Evolutionary conservation across 2,888 invertebrate species (phyloP).

Genomic region (Sacculina carcini): DNA sequence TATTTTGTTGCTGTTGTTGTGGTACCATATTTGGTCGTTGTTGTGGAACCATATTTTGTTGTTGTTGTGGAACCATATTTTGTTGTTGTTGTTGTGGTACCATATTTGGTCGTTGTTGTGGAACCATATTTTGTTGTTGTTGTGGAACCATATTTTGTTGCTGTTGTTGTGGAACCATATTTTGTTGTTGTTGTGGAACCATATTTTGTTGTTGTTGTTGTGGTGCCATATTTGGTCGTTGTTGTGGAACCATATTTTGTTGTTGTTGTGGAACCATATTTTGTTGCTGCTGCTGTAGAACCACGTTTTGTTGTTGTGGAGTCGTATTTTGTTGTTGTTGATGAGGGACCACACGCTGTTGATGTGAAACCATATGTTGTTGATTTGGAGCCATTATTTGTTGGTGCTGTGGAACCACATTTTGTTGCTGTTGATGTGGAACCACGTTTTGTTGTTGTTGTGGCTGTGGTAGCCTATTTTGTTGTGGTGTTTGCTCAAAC

Average conservation of each 20-base stretch:
- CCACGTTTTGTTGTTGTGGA: background rate
- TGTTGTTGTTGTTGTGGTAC: too few species aligned
- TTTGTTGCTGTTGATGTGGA: constrained; percentile 24
- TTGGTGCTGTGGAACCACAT: background rate
- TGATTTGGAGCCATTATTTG: background rate
- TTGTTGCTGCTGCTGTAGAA: background rate
- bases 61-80: too few species aligned
- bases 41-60: too few species aligned
- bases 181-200: background rate
- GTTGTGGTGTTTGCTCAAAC: constrained; percentile 52
- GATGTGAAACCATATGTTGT: background rate
- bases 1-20: too few species aligned
- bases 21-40: too few species aligned
- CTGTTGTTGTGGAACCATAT: background rate
- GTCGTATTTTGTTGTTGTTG: background rate
- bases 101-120: too few species aligned
- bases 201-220: background rate
- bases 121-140: too few species aligned
- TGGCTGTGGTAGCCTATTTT: constrained; percentile 31
- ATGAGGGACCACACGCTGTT: too few species aligned
- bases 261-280: too few species aligned
- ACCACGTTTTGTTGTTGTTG: constrained; percentile 39
- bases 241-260: background rate
- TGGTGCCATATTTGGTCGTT: background rate
- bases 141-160: too few species aligned